These are phyloP conservation scores for Drosophila kurseongensis DNA, from an alignment of 1,140 invertebrate species.

Conservation along the genomic window DNA sequence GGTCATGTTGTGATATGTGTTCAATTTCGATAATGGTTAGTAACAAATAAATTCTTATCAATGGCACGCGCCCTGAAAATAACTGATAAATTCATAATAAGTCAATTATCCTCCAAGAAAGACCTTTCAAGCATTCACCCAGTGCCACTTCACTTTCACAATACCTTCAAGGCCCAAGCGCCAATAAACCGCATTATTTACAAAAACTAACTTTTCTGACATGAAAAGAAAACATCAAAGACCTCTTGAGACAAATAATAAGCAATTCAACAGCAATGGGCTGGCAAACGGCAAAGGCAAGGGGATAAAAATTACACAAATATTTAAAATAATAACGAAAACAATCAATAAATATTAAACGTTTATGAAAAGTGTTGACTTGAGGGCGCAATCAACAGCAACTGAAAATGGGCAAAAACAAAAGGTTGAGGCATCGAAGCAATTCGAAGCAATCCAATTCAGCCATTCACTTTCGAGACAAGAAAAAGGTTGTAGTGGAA, in stretches of 20 bases:
- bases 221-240: conserved; percentile 40
- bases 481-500: conserved; percentile 39
- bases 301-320: conserved; percentile 53
- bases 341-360: conserved; percentile 72
- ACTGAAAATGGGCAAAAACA: conserved; percentile 43
- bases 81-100: conserved; percentile 3
- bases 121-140: conserved; percentile 11
- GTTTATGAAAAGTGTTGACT: conserved; percentile 68
- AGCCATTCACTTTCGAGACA: conserved; percentile 70
- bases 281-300: conserved; percentile 1
- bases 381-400: conserved; percentile 65
- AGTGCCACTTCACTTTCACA: conserved; percentile 20
- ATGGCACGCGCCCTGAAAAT: conserved; percentile 1
- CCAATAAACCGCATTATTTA: conserved; percentile 36
- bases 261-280: conserved; percentile 38
- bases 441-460: conserved; percentile 20
- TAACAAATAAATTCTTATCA: neutral
- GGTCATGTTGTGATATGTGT: too few species aligned
- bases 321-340: conserved; percentile 73
- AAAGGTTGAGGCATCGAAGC: conserved; percentile 27
- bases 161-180: conserved; percentile 27
- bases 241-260: conserved; percentile 42
- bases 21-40: neutral
- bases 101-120: conserved; percentile 14
- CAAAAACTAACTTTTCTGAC: conserved; percentile 28